Base-by-base conservation (phyloP, 2,888 invertebrate species). In the Odontomyia ornata region DNA sequence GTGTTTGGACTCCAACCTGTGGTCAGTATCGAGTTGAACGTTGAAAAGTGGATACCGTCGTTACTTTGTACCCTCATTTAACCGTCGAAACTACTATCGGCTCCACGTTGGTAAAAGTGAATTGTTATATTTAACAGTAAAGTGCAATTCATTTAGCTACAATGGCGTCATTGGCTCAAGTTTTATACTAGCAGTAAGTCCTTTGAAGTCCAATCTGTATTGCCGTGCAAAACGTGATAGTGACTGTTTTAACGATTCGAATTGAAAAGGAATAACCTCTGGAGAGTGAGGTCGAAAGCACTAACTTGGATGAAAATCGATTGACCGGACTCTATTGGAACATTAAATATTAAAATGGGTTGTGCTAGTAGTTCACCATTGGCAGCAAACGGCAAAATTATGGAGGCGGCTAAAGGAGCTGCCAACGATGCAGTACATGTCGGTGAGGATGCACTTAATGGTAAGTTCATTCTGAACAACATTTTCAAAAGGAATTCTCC, bases 351-450 rank as follows among this genome's bases (percentile, higher is more conserved):
- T 18, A 76, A 43, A 46, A 81, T 81, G 81, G 81, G 81, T 46
- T 81, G 81, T 77, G 81, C 81, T 69, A 80, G 80, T 67, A 81
- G 81, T 79, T 78, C 80, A 56, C 80, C 81, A 13, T 78, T 81
- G 27, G 75, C 79, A 73, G 78, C 80, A 15, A 78, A 77, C 46
- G 80, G 79, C 4, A 77, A 75, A 62, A 67, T 79, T 13, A 64
- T 80, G 9, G 79, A 77, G 15, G 77, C 78, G 18, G 79, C 80
- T 3, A 81, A 81, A 75, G 78, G 56, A 3, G 79, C 79, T 28
- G 80, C 79, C 5, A 62, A 72, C 7, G 80, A 80, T 43, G 78
- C 80, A 11, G 75, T 81, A 18, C 79, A 80, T 77, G 77, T 78
- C 9, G 79, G 80, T 13, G 80, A 80, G 27, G 80, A 80, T 18